Percentiles rank a stretch among this genome's conserved stretches.
These are phyloP conservation scores for Spermophilus dauricus DNA, from an alignment of 2,113 vertebrate genomes.

Conservation along the genomic window DNA sequence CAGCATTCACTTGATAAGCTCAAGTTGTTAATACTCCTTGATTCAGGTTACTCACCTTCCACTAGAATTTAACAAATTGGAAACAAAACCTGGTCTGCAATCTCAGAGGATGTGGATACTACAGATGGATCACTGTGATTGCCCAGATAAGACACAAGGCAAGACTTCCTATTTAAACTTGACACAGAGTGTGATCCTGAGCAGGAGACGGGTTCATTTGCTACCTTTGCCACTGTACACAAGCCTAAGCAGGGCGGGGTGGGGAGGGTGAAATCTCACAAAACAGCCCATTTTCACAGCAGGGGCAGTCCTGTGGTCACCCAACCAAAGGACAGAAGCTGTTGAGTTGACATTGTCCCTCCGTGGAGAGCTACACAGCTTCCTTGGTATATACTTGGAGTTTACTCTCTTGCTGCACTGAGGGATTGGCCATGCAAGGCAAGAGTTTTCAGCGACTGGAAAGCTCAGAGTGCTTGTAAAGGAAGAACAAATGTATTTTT, in stretches of 20 bases:
- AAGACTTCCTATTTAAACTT: conserved; percentile 37
- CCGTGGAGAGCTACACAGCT: not conserved
- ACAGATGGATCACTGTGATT: too few species aligned
- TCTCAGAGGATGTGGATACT: too few species aligned
- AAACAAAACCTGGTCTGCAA: not conserved
- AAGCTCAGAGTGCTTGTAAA: not conserved
- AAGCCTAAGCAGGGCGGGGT: not conserved
- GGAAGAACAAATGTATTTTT: not conserved
- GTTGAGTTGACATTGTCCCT: not conserved
- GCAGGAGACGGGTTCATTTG: not conserved
- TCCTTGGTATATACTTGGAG: not conserved
- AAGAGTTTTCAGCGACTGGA: not conserved
- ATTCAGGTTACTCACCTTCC: not conserved
- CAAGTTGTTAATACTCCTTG: not conserved
- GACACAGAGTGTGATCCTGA: not conserved
- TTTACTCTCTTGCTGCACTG: not conserved
- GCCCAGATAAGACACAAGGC: too few species aligned
- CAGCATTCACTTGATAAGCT: not conserved
- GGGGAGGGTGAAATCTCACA: not conserved
- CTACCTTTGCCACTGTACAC: not conserved
- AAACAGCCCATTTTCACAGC: not conserved
- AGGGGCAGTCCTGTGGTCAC: not conserved
- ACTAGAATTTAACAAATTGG: not conserved
- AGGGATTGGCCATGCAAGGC: not conserved
- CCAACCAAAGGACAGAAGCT: not conserved